Evolutionary conservation across 1,140 invertebrate genomes (phyloP).

Genomic region (Saccostrea cuccullata): DNA sequence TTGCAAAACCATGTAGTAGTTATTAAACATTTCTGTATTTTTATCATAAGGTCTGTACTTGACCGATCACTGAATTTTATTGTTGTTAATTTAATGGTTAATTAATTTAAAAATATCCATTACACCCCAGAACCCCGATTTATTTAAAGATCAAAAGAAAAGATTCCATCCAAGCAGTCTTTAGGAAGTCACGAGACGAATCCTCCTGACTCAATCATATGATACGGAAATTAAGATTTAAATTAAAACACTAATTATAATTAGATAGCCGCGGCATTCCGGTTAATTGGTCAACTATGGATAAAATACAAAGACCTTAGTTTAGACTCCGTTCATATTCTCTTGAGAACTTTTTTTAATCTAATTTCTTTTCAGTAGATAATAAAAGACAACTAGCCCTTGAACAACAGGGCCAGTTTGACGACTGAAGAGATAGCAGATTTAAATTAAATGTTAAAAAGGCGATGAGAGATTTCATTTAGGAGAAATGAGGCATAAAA

Average conservation of each 20-base stretch:
- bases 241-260: background rate
- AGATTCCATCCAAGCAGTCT: background rate
- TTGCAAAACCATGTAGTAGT: background rate
- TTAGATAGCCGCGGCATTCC: background rate
- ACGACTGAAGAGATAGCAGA: too few species aligned
- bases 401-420: too few species aligned
- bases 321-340: background rate
- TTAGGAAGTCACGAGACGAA: background rate
- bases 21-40: background rate
- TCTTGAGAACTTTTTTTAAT: too few species aligned
- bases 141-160: constrained; percentile 21
- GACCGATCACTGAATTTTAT: background rate
- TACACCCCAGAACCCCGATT: background rate
- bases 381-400: too few species aligned
- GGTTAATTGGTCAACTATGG: constrained; percentile 2
- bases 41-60: background rate
- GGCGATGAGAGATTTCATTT: too few species aligned
- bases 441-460: too few species aligned
- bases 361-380: too few species aligned
- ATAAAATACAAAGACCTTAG: background rate
- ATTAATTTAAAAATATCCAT: constrained; percentile 12
- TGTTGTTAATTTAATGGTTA: background rate
- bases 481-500: too few species aligned
- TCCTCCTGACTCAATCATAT: background rate
- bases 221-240: constrained; percentile 14